phyloP scores from a whole-genome alignment of 1,140 invertebrate genomes.

The Linepithema humile region DNA sequence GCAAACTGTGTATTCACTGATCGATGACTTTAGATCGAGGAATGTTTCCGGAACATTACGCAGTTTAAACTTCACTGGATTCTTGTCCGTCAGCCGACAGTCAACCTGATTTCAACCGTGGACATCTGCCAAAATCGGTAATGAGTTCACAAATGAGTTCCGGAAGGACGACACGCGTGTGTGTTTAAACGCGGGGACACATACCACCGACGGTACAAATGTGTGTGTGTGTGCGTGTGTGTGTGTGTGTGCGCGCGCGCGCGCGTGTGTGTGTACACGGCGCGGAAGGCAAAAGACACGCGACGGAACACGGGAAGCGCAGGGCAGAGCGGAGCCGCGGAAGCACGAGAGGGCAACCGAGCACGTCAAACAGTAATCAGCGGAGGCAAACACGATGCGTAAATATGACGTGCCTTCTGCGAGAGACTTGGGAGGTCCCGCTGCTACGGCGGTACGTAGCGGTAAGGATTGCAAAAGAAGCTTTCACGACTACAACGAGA shows the following conservation, averaged over 20 bases:
- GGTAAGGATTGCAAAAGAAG: conserved; percentile 50
- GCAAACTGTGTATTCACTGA: too few species aligned
- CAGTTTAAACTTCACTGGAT: not conserved
- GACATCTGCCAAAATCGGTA: conserved; percentile 29
- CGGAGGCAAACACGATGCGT: conserved; percentile 72
- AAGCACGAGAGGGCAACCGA: conserved; percentile 56
- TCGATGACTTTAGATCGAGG: too few species aligned
- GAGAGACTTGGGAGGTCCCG: conserved; percentile 44
- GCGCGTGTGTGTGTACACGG: not conserved
- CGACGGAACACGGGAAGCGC: conserved; percentile 54
- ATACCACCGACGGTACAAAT: too few species aligned
- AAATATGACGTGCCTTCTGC: conserved; percentile 71
- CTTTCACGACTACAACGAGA: conserved; percentile 20
- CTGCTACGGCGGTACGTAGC: not conserved
- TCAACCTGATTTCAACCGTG: conserved; percentile 17
- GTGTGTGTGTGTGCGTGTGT: not conserved
- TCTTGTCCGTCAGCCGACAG: not conserved
- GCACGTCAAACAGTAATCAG: conserved; percentile 76
- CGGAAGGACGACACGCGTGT: not conserved
- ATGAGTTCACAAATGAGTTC: conserved; percentile 9
- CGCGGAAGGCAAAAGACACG: conserved; percentile 40
- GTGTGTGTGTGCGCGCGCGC: not conserved
- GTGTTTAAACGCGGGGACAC: not conserved
- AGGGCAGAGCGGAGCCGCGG: conserved; percentile 24
- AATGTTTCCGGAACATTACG: not conserved